Evolutionary conservation across 2,888 invertebrate genomes (phyloP).

Genomic region (Bursaphelenchus okinawaensis): DNA sequence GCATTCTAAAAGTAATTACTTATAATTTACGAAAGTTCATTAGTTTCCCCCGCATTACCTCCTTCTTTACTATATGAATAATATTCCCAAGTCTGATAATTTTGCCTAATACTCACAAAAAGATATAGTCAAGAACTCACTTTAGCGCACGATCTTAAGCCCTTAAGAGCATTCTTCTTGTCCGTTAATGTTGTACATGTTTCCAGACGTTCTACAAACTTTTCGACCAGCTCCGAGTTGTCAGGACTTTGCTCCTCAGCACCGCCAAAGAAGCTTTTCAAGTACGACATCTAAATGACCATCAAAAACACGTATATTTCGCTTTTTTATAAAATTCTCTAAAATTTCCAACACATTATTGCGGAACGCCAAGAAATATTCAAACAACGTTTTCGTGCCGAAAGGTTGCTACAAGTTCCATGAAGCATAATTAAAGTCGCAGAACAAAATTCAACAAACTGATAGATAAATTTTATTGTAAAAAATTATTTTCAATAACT

Average conservation of each 20-base stretch:
- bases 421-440: too few species aligned
- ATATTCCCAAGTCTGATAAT: too few species aligned
- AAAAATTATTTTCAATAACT: too few species aligned
- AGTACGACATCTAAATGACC: slow-evolving; percentile 42
- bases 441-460: too few species aligned
- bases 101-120: slow-evolving; percentile 7
- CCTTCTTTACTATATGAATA: too few species aligned
- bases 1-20: slow-evolving; percentile 69
- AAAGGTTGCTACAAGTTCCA: too few species aligned
- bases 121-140: slow-evolving; percentile 49
- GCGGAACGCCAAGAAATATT: background rate
- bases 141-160: slow-evolving; percentile 72
- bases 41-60: too few species aligned
- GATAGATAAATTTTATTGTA: too few species aligned
- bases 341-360: slow-evolving; percentile 2
- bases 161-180: slow-evolving; percentile 88
- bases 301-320: background rate
- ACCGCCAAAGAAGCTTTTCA: slow-evolving; percentile 51
- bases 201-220: slow-evolving; percentile 82
- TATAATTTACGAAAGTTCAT: background rate
- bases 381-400: too few species aligned
- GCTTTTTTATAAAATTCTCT: background rate
- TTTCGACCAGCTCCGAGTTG: slow-evolving; percentile 67
- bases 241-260: slow-evolving; percentile 28
- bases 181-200: slow-evolving; percentile 90